These are phyloP conservation scores for Manis crassicaudata DNA, from an alignment of 2,797 vertebrate genomes.

Conservation along the genomic window DNA sequence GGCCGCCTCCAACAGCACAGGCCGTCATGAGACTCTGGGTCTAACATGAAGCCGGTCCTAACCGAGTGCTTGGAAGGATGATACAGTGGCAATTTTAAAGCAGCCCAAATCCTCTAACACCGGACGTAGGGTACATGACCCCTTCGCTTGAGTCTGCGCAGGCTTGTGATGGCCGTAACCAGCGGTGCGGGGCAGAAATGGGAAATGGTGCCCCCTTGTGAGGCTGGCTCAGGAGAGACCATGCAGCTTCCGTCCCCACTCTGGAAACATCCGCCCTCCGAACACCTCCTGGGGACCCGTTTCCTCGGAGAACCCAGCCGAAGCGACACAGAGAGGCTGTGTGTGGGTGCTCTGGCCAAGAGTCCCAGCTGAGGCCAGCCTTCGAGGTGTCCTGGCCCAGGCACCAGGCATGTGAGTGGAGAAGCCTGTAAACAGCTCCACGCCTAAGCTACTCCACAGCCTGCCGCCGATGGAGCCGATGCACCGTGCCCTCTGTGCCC, in stretches of 20 bases:
- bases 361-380: background rate
- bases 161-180: background rate
- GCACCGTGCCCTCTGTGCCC: accelerated
- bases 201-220: accelerated
- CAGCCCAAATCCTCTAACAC: background rate
- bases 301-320: background rate
- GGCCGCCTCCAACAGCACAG: background rate
- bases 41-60: background rate
- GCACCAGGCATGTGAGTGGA: background rate
- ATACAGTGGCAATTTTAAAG: background rate
- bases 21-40: accelerated
- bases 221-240: background rate
- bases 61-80: background rate
- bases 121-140: background rate
- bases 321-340: background rate
- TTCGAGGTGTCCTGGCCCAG: background rate
- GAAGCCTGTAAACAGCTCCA: background rate
- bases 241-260: accelerated
- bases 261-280: background rate
- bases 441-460: accelerated
- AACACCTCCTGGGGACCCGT: background rate
- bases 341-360: background rate
- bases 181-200: background rate
- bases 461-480: background rate
- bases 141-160: background rate